These are phyloP conservation scores for Agrypnia vestita DNA, from an alignment of 1,140 invertebrate species.

Conservation along the genomic window DNA sequence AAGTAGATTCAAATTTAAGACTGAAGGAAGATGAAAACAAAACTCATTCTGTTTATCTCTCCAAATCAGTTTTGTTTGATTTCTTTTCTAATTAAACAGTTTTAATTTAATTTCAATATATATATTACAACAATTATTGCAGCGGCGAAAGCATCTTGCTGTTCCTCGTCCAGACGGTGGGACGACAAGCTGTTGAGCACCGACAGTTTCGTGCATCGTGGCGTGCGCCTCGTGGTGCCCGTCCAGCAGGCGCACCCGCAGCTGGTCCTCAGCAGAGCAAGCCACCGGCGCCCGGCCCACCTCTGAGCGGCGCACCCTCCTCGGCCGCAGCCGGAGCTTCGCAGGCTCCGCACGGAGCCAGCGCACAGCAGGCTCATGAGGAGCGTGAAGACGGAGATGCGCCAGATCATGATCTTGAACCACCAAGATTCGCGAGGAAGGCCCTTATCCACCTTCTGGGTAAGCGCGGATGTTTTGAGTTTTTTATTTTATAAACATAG, in stretches of 20 bases:
- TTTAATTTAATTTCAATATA: too few relatives aligned
- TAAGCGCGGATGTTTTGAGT: too few relatives aligned
- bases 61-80: too few relatives aligned
- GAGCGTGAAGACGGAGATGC: constrained; percentile 79
- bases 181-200: constrained; percentile 96
- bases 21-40: neutral
- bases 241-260: constrained; percentile 64
- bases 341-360: constrained; percentile 12
- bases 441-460: constrained; percentile 92
- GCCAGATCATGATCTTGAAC: constrained; percentile 98
- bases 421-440: constrained; percentile 94
- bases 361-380: constrained; percentile 38
- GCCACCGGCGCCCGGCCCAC: constrained; percentile 65
- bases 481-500: too few relatives aligned
- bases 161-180: constrained; percentile 98
- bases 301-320: constrained; percentile 21
- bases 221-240: constrained; percentile 74
- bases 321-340: constrained; percentile 65
- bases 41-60: neutral
- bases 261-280: constrained; percentile 47
- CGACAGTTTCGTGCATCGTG: constrained; percentile 88
- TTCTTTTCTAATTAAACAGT: too few relatives aligned
- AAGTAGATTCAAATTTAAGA: neutral
- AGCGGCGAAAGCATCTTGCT: constrained; percentile 96
- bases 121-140: constrained; percentile 50